Evolutionary conservation across 2,797 vertebrate species (phyloP), one percentile per base, ranked within the genome.

Genomic region (Octomys mimax): DNA sequence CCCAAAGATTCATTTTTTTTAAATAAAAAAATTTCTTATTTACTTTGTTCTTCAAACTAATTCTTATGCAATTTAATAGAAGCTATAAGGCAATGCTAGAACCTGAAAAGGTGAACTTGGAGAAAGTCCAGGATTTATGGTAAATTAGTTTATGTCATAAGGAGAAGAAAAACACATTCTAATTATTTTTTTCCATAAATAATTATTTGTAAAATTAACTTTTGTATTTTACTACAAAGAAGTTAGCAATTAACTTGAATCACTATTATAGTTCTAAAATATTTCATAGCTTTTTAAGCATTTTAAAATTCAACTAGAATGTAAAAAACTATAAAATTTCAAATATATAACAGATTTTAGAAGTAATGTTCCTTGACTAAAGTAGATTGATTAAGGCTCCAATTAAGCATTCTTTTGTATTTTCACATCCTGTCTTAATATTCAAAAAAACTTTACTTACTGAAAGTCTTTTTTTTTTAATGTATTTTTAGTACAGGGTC

Each of bases 281-380:
- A 91, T 89, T 87, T 39, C 57, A 24, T 46, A 89, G 57, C 2
- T 2, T 18, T 3, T 92, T 96, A 9, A 46, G 68, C 82, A 78
- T 89, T 94, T 85, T 95, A 83, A 83, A 93, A 87, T 92, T 95
- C 85, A 91, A 87, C 62, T 68, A 89, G 59, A 96, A 78, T 39
- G 24, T 2, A 97, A 97, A 36, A 64, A 95, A 90, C 62, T 61
- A 97, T 62, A 93, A 89, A 83, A 91, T 57, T 89, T 70, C 71
- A 89, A 94, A 94, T 59, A 39, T 78, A 82, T 66, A 86, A 90
- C 33, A 66, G n/a, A 14, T 85, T 6, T 36, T 71, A 66, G 46
- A 64, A 81, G 73, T 64, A 81, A 14, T 84, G 91, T 59, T 77
- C 96, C 24, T 82, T 89, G 49, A 94, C 68, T 95, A 70, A 93